Evolutionary conservation across 1,140 invertebrate genomes (phyloP), one percentile per base, ranked within the genome.

Genomic region (Drosophila azteca): DNA sequence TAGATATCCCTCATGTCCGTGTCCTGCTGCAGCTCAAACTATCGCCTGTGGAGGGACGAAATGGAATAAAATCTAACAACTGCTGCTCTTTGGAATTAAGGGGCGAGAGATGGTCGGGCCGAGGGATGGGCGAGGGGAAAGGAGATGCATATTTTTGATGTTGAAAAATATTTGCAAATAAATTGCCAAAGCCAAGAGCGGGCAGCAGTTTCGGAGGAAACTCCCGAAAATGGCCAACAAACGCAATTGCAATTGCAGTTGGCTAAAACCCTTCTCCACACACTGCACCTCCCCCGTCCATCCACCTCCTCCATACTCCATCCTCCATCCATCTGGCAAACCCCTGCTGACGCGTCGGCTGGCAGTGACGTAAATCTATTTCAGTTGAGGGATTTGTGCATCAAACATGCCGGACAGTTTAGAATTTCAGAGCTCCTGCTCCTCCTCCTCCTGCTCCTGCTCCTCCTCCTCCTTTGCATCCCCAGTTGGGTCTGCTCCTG

Each of bases 361-460:
- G 82, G 29, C 79, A 88, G 83, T 88, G 83, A 87, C 82, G 82
- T 88, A 87, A 87, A 87, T 87, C 82, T 87, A 87, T 87, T 87
- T 87, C 82, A 87, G 82, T 87, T 87, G 82, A 87, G 82, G 82
- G 82, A 87, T 87, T 87, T 87, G 79, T 79, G 77, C 74, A 87
- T 87, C 78, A 82, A 87, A 87, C 78, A 88, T 87, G 67, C 66
- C 63, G 83, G 81, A 87, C 82, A 84, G 82, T 82, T 85, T 87
- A 81, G 81, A 63, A 84, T 87, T 81, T 72, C 66, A 72, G 59
- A 75, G 62, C 76, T 57, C 52, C 49, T 22, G 41, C 48, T 15
- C 41, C 67, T 11, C 3, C 24, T 45, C 6, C 44, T 17, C 0
- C 13, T 45, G 1, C 15, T 45, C 6, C 3, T 49, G 6, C 9